Conservation (phyloP, 2,113 vertebrate species). For the Notothenia rossii region DNA sequence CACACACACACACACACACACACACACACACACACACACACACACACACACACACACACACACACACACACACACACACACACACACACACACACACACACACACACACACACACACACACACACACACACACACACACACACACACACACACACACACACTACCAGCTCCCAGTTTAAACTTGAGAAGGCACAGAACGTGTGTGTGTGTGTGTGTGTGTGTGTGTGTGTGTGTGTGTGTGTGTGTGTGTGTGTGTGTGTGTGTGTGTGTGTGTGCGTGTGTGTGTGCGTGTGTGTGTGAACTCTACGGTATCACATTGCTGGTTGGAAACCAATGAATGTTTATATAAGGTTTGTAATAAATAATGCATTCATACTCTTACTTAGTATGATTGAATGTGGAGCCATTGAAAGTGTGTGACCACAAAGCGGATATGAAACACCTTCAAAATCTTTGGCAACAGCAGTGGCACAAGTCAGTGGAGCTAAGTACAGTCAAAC, state of each 20-base stretch:
- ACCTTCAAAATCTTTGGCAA: background rate
- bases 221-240: conserved; percentile 1
- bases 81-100: too few species aligned
- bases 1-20: too few species aligned
- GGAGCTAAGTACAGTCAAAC: too few species aligned
- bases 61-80: too few species aligned
- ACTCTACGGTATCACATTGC: conserved; percentile 47
- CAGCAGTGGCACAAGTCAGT: too few species aligned
- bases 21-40: too few species aligned
- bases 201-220: conserved; percentile 3
- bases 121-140: too few species aligned
- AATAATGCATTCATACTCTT: conserved; percentile 56
- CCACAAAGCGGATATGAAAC: background rate
- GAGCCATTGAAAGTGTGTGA: background rate
- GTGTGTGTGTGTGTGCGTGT: background rate
- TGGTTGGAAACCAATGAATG: background rate
- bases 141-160: too few species aligned
- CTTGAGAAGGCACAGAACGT: background rate
- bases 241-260: background rate
- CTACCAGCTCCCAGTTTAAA: too few species aligned
- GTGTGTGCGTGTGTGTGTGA: conserved; percentile 4
- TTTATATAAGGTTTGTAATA: conserved; percentile 39
- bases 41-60: too few species aligned
- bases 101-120: too few species aligned
- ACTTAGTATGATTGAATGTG: conserved; percentile 1